Conservation (phyloP, 2,113 vertebrate genomes). For the Chaetops frenatus region DNA sequence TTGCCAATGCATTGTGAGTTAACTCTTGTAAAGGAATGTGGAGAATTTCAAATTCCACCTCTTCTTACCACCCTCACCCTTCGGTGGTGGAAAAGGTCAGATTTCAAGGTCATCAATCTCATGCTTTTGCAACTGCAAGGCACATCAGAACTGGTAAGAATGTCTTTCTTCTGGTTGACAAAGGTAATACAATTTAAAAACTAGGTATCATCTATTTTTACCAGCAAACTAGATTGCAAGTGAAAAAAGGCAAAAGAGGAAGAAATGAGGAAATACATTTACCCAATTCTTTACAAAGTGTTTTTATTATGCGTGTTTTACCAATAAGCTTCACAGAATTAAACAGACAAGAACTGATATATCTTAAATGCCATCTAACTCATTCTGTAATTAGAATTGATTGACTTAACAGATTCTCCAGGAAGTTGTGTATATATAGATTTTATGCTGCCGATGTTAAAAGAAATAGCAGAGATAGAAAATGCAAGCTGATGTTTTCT, state of each 20-base stretch:
- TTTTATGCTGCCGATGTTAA: not conserved
- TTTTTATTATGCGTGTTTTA: not conserved
- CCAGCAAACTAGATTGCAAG: not conserved
- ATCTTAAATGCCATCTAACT: not conserved
- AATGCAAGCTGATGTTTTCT: not conserved
- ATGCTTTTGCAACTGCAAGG: not conserved
- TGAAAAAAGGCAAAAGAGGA: not conserved
- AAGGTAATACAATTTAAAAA: not conserved
- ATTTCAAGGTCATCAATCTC: not conserved
- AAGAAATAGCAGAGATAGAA: not conserved
- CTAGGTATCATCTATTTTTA: not conserved
- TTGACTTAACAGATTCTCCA: not conserved
- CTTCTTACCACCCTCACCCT: not conserved
- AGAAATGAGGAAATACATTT: not conserved
- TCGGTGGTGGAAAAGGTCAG: not conserved
- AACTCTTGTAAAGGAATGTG: not conserved
- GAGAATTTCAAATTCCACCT: not conserved
- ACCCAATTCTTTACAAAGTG: not conserved
- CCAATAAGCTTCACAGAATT: not conserved
- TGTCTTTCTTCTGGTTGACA: not conserved
- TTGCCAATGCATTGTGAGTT: not conserved
- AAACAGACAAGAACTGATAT: not conserved
- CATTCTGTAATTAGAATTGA: not conserved
- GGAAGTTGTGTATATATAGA: not conserved
- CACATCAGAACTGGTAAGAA: not conserved